Percentiles rank a stretch among this genome's conserved stretches.
Conservation (phyloP, 2,888 invertebrate genomes). For the Gymnosoma rotundatum region DNA sequence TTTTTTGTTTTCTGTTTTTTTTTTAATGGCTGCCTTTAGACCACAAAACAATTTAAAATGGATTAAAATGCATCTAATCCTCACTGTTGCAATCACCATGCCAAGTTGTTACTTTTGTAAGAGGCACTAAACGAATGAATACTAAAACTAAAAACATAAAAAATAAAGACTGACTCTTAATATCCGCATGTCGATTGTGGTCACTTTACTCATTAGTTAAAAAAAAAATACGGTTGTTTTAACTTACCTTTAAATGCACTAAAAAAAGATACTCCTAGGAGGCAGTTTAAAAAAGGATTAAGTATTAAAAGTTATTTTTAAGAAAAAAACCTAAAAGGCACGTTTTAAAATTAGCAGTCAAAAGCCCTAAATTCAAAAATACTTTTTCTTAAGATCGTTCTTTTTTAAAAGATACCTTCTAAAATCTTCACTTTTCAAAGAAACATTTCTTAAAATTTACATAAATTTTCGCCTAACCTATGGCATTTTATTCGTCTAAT, state of each 20-base stretch:
- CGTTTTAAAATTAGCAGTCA: not conserved
- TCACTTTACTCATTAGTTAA: constrained; percentile 56
- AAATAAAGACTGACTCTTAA: constrained; percentile 17
- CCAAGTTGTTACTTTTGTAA: constrained; percentile 11
- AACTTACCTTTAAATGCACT: no score
- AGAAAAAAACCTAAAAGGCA: no score
- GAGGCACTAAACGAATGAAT: constrained; percentile 29
- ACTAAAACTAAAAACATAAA: constrained; percentile 65
- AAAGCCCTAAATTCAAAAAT: not conserved
- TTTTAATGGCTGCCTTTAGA: constrained; percentile 40
- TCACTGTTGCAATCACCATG: constrained; percentile 46
- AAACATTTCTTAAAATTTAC: no score
- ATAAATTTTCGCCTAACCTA: no score
- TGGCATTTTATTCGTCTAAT: no score
- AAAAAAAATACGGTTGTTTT: not conserved
- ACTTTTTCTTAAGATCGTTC: not conserved
- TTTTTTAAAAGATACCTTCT: no score
- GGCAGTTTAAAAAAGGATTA: no score
- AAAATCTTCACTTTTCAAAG: no score
- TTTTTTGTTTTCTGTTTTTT: constrained; percentile 24
- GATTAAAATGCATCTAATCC: constrained; percentile 61
- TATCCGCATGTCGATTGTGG: constrained; percentile 61
- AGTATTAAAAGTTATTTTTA: no score
- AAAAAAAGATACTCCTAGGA: no score
- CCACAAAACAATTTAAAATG: constrained; percentile 56